Conservation (phyloP, 1,140 invertebrate genomes). For the Tenebrio molitor region DNA sequence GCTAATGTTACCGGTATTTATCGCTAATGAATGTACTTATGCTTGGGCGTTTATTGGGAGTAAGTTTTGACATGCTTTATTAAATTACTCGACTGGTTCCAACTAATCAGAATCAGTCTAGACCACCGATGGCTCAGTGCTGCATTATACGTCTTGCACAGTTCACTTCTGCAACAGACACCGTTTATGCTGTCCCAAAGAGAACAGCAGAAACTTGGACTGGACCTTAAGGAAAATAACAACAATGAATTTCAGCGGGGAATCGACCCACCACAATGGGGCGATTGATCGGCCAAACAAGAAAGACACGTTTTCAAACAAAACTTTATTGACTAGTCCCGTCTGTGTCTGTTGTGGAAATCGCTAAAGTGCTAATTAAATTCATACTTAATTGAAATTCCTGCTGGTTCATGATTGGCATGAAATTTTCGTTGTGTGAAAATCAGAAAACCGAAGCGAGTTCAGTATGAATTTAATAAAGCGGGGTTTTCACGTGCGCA, state of each 20-base stretch:
- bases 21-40: conserved; percentile 17
- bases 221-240: too few relatives aligned
- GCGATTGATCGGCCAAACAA: too few relatives aligned
- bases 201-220: too few relatives aligned
- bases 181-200: too few relatives aligned
- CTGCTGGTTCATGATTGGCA: conserved; percentile 7
- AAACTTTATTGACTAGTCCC: not conserved
- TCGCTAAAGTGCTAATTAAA: conserved; percentile 18
- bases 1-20: conserved; percentile 6
- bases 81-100: conserved; percentile 16
- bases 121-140: conserved; percentile 11
- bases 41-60: conserved; percentile 1
- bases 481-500: not conserved
- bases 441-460: not conserved
- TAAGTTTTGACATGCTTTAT: conserved; percentile 33
- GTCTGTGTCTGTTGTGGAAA: not conserved
- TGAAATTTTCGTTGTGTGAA: not conserved
- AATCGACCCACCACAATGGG: too few relatives aligned
- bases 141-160: conserved; percentile 24
- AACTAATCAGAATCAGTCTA: conserved; percentile 28
- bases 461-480: conserved; percentile 5
- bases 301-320: not conserved
- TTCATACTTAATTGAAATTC: conserved; percentile 38
- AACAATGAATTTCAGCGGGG: too few relatives aligned
- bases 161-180: conserved; percentile 27